Evolutionary conservation across 2,888 invertebrate genomes (phyloP).

Genomic region (Pammene fasciana): DNA sequence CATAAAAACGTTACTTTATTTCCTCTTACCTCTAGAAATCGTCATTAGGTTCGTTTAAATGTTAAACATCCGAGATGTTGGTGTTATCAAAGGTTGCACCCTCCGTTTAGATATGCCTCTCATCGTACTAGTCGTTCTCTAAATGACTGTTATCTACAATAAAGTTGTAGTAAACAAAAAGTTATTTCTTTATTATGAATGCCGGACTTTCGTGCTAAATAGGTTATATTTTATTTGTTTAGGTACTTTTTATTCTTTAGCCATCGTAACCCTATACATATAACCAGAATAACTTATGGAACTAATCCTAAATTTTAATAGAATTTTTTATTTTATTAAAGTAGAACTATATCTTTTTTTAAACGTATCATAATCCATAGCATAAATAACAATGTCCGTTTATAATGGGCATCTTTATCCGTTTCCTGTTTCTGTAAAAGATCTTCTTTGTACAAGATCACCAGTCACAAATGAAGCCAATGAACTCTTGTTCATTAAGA

Average conservation of each 20-base stretch:
- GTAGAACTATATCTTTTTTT: no score
- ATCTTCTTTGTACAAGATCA: conserved; percentile 15
- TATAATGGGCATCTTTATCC: conserved; percentile 7
- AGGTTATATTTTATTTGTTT: neutral
- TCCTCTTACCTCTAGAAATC: conserved; percentile 32
- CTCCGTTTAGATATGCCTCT: conserved; percentile 12
- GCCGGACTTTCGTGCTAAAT: neutral
- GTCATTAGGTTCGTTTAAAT: conserved; percentile 28
- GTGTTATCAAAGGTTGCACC: conserved; percentile 23
- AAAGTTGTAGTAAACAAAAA: conserved; percentile 14
- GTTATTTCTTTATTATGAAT: conserved; percentile 20
- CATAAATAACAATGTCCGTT: neutral
- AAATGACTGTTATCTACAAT: conserved; percentile 18
- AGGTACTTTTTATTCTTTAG: neutral
- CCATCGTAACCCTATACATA: no score
- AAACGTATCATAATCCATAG: no score
- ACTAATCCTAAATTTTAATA: no score
- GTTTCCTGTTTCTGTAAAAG: conserved; percentile 14
- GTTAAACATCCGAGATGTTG: conserved; percentile 12
- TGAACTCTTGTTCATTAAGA: conserved; percentile 2
- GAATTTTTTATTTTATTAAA: no score
- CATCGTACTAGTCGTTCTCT: conserved; percentile 19
- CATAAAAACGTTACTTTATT: conserved; percentile 40
- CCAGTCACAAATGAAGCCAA: neutral
- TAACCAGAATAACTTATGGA: no score